phyloP scores from a whole-genome alignment of 2,113 vertebrate species.

The Tichodroma muraria region DNA sequence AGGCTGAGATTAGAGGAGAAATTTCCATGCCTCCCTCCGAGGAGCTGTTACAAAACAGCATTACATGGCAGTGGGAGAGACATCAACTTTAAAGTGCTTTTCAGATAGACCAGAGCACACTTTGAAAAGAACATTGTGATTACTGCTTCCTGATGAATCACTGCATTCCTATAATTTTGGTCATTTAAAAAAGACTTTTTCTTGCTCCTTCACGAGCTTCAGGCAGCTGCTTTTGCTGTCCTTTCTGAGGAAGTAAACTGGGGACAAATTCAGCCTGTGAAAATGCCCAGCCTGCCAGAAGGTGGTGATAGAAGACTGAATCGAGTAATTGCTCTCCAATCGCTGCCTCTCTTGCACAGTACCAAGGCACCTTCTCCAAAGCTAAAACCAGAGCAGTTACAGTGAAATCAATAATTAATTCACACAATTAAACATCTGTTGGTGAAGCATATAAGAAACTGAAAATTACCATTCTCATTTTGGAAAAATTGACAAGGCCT shows the following conservation, averaged over 20 bases:
- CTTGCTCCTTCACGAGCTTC: neutral
- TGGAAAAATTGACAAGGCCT: slow-evolving; percentile 98
- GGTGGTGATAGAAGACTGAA: neutral
- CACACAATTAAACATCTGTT: neutral
- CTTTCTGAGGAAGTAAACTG: neutral
- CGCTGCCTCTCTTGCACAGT: neutral
- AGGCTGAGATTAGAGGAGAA: neutral
- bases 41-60: neutral
- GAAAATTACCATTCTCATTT: slow-evolving; percentile 95
- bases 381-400: neutral
- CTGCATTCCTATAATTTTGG: neutral
- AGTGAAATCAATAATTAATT: neutral
- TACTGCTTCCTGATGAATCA: neutral
- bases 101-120: neutral
- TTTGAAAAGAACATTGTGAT: neutral
- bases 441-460: neutral
- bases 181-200: neutral
- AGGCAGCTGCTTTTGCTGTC: neutral
- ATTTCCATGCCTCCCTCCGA: neutral
- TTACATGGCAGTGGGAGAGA: neutral
- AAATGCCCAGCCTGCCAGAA: neutral
- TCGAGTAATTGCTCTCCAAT: neutral
- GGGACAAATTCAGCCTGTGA: neutral
- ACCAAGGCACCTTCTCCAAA: neutral
- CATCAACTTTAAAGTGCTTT: neutral